Percentiles rank a stretch among this genome's conserved stretches.
Evolutionary conservation across 2,888 invertebrate species (phyloP).

Genomic region (Lydus trimaculatus): DNA sequence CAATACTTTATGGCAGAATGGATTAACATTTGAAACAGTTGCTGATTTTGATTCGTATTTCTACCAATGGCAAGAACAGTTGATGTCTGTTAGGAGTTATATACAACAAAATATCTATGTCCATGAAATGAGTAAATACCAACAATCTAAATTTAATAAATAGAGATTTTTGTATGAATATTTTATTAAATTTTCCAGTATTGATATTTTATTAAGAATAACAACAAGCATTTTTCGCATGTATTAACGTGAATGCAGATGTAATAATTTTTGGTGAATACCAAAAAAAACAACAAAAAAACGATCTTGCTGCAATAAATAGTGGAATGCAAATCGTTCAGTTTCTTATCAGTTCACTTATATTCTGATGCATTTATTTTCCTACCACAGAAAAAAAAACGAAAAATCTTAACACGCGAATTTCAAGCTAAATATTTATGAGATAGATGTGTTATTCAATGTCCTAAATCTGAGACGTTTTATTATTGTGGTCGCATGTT

Average conservation of each 20-base stretch:
- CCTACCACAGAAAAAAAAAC: conserved; percentile 14
- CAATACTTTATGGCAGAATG: conserved; percentile 47
- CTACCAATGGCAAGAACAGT: conserved; percentile 53
- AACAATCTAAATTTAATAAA: conserved; percentile 18
- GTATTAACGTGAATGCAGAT: conserved; percentile 6
- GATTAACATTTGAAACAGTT: conserved; percentile 47
- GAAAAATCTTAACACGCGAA: conserved; percentile 16
- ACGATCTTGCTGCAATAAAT: conserved; percentile 19
- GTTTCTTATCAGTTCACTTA: conserved; percentile 12
- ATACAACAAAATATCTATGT: conserved; percentile 57
- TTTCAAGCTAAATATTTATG: conserved; percentile 13
- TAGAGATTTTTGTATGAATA: not conserved
- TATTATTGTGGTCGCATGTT: conserved; percentile 37
- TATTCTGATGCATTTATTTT: conserved; percentile 21
- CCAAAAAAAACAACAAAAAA: conserved; percentile 11
- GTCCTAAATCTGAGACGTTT: conserved; percentile 26
- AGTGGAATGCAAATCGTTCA: conserved; percentile 27
- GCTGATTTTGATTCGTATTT: conserved; percentile 53
- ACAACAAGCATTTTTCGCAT: not conserved
- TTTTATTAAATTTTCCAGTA: conserved; percentile 1
- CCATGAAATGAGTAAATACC: conserved; percentile 52
- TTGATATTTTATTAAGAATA: not conserved
- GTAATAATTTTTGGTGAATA: conserved; percentile 14
- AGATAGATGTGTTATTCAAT: conserved; percentile 12
- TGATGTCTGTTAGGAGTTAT: conserved; percentile 51